Percentiles rank a stretch among this genome's conserved stretches.
Evolutionary conservation across 2,888 invertebrate genomes (phyloP).

Genomic region (Drosophila kanekoi): DNA sequence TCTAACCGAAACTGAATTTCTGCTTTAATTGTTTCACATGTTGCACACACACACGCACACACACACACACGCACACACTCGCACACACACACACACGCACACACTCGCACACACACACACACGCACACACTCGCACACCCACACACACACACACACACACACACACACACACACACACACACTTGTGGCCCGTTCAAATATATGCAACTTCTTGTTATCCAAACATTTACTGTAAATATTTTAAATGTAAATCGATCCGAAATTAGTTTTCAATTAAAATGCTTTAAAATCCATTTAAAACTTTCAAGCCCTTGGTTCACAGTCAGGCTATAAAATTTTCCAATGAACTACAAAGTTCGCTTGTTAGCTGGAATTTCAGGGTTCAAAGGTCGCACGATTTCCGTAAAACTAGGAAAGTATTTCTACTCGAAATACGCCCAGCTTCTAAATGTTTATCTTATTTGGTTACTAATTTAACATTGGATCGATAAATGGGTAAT

Average conservation of each 20-base stretch:
- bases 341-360: too few relatives aligned
- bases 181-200: neutral
- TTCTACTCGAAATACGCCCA: too few relatives aligned
- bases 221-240: neutral
- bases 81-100: too few relatives aligned
- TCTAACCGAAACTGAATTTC: constrained; percentile 44
- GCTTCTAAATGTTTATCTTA: too few relatives aligned
- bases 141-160: too few relatives aligned
- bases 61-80: too few relatives aligned
- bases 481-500: too few relatives aligned
- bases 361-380: too few relatives aligned
- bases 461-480: too few relatives aligned
- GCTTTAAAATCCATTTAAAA: neutral
- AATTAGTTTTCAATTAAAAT: constrained; percentile 17
- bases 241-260: constrained; percentile 3
- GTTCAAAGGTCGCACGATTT: too few relatives aligned
- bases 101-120: neutral
- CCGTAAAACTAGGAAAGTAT: too few relatives aligned
- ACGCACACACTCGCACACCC: neutral
- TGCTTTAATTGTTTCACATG: constrained; percentile 65
- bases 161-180: neutral
- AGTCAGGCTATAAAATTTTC: too few relatives aligned
- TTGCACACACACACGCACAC: constrained; percentile 24
- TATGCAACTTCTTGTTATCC: neutral
- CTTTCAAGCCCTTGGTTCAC: neutral